Conservation (phyloP, 2,888 invertebrate genomes). For the Galeruca laticollis region DNA sequence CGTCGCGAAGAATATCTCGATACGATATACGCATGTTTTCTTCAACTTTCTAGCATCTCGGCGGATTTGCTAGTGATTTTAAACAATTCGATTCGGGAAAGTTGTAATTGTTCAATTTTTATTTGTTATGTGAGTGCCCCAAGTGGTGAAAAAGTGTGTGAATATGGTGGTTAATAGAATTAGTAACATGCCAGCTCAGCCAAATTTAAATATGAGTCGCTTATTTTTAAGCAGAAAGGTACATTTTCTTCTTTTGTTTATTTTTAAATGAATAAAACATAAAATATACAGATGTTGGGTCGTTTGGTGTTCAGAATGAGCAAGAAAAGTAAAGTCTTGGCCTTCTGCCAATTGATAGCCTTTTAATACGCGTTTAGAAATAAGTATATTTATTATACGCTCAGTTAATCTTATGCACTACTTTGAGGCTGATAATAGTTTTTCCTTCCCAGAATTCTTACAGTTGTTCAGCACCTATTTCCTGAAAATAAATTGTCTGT, state of each 20-base stretch:
- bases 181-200: slow-evolving; percentile 61
- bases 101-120: background rate
- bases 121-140: slow-evolving; percentile 42
- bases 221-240: slow-evolving; percentile 63
- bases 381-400: too few species aligned
- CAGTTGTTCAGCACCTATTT: too few species aligned
- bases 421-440: too few species aligned
- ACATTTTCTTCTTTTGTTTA: slow-evolving; percentile 28
- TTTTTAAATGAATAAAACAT: background rate
- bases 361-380: background rate
- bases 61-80: background rate
- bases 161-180: slow-evolving; percentile 65
- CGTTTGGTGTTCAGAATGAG: background rate
- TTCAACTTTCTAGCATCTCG: background rate
- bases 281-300: background rate
- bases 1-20: background rate
- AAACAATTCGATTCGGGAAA: slow-evolving; percentile 11
- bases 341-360: background rate
- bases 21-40: background rate
- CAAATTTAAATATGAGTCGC: slow-evolving; percentile 60
- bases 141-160: slow-evolving; percentile 33
- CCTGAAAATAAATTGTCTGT: too few species aligned
- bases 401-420: too few species aligned
- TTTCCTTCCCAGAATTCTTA: too few species aligned
- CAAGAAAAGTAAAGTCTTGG: background rate